Conservation (phyloP, 2,113 vertebrate genomes). For the Tyto alba region DNA sequence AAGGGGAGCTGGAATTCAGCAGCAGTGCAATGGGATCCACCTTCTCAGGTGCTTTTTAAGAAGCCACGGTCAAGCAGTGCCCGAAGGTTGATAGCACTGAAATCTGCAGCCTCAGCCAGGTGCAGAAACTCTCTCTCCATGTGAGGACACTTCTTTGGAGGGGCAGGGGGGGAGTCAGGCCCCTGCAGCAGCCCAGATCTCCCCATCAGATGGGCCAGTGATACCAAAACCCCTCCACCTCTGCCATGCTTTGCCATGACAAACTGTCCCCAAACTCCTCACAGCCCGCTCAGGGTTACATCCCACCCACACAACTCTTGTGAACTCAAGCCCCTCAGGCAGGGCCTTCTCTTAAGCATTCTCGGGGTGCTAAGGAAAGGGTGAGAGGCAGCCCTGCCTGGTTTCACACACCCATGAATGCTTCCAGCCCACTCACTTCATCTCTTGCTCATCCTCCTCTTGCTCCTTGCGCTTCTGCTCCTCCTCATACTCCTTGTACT, state of each 20-base stretch:
- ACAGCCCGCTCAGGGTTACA: neutral
- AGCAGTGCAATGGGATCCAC: neutral
- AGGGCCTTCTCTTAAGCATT: neutral
- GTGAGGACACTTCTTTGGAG: neutral
- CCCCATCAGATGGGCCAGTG: neutral
- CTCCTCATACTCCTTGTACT: slow-evolving; percentile 80
- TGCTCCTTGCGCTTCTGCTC: slow-evolving; percentile 74
- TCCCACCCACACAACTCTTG: neutral
- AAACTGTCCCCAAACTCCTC: neutral
- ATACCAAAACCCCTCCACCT: too few species aligned
- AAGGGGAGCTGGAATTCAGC: neutral
- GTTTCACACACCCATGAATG: rapidly evolving
- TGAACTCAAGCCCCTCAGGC: neutral
- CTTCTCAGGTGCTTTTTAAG: neutral
- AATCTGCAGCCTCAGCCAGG: neutral
- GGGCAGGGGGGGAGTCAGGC: too few species aligned
- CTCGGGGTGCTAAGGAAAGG: neutral
- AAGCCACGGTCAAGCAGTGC: neutral
- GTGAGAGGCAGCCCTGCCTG: rapidly evolving
- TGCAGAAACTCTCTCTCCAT: neutral
- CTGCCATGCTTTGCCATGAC: rapidly evolving
- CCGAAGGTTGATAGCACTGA: rapidly evolving
- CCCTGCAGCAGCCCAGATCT: neutral
- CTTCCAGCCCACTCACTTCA: slow-evolving; percentile 71
- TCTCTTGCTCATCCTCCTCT: slow-evolving; percentile 88